Evolutionary conservation across 1,140 invertebrate genomes (phyloP).

Genomic region (Sesamia nonagrioides): DNA sequence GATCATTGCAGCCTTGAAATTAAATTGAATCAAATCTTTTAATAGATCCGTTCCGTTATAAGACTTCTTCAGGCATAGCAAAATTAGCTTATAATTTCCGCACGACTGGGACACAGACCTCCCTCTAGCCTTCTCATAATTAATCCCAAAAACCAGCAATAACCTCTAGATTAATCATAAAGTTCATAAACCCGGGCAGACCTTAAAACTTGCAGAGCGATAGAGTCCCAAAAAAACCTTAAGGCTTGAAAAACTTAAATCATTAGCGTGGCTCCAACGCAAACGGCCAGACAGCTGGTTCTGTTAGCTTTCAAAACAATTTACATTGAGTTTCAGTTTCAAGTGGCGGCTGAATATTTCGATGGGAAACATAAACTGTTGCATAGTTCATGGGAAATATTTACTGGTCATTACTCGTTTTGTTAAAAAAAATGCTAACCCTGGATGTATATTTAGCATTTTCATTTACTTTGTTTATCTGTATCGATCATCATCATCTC

Average conservation of each 20-base stretch:
- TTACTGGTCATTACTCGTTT: slow-evolving; percentile 21
- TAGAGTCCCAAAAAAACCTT: slow-evolving; percentile 24
- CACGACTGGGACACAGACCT: too few relatives aligned
- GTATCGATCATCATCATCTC: too few relatives aligned
- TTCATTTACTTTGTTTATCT: too few relatives aligned
- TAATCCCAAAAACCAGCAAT: slow-evolving; percentile 3
- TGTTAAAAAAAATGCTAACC: neutral
- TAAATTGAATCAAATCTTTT: too few relatives aligned
- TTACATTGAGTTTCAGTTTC: slow-evolving; percentile 41
- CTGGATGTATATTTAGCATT: neutral
- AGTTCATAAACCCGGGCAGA: slow-evolving; percentile 10
- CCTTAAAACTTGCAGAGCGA: slow-evolving; percentile 1
- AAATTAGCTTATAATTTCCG: too few relatives aligned
- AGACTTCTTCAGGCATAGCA: too few relatives aligned
- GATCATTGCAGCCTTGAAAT: too few relatives aligned
- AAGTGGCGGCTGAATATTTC: slow-evolving; percentile 17
- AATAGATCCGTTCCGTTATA: too few relatives aligned
- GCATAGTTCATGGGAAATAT: slow-evolving; percentile 18
- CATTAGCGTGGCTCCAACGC: slow-evolving; percentile 36
- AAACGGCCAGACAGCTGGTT: slow-evolving; percentile 20
- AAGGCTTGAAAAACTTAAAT: slow-evolving; percentile 36
- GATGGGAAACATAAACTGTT: slow-evolving; percentile 23
- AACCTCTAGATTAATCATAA: slow-evolving; percentile 19
- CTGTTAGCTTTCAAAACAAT: slow-evolving; percentile 39
- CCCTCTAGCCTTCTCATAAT: neutral